These are phyloP conservation scores for Bagarius yarrelli DNA, from an alignment of 2,113 vertebrate species.

Conservation along the genomic window DNA sequence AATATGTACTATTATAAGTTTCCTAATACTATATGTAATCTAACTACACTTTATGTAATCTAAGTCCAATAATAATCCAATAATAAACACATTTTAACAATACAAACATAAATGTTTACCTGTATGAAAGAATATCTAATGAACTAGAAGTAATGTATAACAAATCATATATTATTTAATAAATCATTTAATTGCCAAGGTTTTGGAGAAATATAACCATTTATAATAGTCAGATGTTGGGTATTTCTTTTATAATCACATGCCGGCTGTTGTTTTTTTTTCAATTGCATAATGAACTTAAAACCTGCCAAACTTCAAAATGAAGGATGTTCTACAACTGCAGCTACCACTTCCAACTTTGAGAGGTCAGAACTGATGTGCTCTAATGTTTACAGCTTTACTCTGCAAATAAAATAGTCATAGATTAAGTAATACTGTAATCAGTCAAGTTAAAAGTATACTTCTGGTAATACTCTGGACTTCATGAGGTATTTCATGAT, in stretches of 20 bases:
- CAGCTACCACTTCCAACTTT: neutral
- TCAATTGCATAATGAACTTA: neutral
- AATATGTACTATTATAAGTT: no score
- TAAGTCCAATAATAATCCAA: neutral
- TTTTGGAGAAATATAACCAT: neutral
- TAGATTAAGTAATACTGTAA: neutral
- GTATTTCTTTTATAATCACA: neutral
- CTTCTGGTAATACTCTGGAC: neutral
- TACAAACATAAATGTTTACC: no score
- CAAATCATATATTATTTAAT: neutral
- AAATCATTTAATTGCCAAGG: neutral
- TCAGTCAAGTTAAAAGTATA: neutral
- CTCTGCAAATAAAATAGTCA: neutral
- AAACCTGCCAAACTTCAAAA: slow-evolving; percentile 7
- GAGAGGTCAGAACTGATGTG: neutral
- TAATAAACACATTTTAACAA: no score
- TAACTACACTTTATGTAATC: neutral
- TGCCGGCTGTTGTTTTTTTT: neutral
- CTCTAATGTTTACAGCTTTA: neutral
- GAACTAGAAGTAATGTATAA: no score
- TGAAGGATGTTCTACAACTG: neutral
- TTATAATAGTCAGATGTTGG: neutral
- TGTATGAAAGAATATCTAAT: no score
- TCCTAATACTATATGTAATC: no score
- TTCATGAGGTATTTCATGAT: neutral